A percentile compares a stretch with the other conserved stretches of the same genome.
Conservation (phyloP, 2,888 invertebrate species). For the Rhimphoctona megacephalus region DNA sequence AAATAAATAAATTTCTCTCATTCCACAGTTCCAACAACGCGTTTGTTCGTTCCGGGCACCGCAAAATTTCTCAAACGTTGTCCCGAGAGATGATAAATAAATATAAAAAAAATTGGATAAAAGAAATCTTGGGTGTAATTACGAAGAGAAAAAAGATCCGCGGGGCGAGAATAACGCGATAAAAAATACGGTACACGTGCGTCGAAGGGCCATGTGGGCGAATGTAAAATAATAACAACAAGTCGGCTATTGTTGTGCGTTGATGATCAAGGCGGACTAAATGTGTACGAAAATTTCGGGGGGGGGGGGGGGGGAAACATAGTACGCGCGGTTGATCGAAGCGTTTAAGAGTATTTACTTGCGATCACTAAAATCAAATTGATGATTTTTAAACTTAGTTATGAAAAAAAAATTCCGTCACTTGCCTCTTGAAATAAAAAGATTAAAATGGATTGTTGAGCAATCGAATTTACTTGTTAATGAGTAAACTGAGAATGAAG, state of each 20-base stretch:
- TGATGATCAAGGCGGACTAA: slow-evolving; percentile 82
- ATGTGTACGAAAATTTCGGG: too few species aligned
- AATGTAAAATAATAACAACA: slow-evolving; percentile 54
- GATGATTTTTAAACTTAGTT: not conserved
- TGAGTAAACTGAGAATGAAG: not conserved
- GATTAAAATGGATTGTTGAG: too few species aligned
- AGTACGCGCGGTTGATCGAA: not conserved
- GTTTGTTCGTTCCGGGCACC: slow-evolving; percentile 55
- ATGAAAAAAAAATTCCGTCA: not conserved
- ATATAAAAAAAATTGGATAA: slow-evolving; percentile 35
- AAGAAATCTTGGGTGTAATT: slow-evolving; percentile 59
- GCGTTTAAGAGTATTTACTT: not conserved
- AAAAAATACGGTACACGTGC: slow-evolving; percentile 53
- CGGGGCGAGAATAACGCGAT: slow-evolving; percentile 48
- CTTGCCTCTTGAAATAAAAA: not conserved
- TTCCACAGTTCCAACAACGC: not conserved
- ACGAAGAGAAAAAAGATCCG: slow-evolving; percentile 11
- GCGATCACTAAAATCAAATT: not conserved
- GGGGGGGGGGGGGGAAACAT: not conserved
- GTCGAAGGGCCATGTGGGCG: slow-evolving; percentile 17
- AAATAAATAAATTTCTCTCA: not conserved
- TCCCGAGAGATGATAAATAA: not conserved
- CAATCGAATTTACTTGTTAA: too few species aligned
- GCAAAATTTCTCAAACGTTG: slow-evolving; percentile 60
- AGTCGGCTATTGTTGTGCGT: slow-evolving; percentile 77